Base-by-base conservation (phyloP, 1,140 invertebrate genomes). In the Brachionus rotundiformis region DNA sequence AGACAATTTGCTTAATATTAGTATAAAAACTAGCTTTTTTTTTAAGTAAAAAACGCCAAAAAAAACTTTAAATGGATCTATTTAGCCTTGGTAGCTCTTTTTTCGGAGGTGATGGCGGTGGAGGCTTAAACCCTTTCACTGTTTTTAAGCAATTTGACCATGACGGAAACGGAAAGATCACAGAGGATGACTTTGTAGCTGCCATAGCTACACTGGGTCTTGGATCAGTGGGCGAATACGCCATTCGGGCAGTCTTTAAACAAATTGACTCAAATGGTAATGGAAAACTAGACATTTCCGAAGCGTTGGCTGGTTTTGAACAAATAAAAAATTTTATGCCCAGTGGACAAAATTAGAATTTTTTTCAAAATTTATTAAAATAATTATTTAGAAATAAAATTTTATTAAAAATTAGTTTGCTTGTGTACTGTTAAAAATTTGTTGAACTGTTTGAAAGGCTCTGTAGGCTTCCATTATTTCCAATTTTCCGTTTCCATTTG, bases 101-200 rank as follows among this genome's bases (percentile, higher is more conserved):
- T 36, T 68, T 68, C 1, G 63, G 63, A 3, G 31, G 63, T 16
- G 63, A 36, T 19, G 19, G 63, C 11, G 16, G 63, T 11, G 63
- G 63, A 19, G 63, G 63, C 10, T 5, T 77, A 16, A 59, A 77
- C 19, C 73, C 73, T 29, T 54, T 77, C n/a, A 54, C 73, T 29
- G 49, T 79, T 54, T 79, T 79, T 59, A 54, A 79, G 59, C 76
- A 79, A 39, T 63, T 79, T 3, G 76, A 79, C 31, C 44, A 39
- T 33, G 36, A 79, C 33, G 59, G 59, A 1, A 39, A 79, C 41
- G 76, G 76, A 13, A 54, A 79, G 31, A 79, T 79, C 3, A 79
- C 76, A 59, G 76, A 79, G 65, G 54, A 81, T 47, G 79, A 81
- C 39, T 81, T 65, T 27, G 79, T 81, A 1, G 36, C 27, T 0